Conservation (phyloP, 2,113 vertebrate species). For the Glaucidium brasilianum region DNA sequence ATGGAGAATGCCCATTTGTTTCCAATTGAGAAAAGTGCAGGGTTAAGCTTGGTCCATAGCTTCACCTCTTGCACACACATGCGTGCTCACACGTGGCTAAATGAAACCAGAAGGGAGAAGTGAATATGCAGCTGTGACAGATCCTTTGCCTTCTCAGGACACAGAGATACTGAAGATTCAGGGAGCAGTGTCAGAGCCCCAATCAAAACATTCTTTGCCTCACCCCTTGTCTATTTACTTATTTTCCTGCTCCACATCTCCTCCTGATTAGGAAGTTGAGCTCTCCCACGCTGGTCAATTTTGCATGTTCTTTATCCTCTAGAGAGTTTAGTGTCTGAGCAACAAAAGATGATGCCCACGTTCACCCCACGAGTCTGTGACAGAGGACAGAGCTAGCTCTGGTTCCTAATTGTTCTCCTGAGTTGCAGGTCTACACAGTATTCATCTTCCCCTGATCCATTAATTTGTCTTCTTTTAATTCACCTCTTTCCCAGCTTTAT, state of each 20-base stretch:
- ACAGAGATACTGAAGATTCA: neutral
- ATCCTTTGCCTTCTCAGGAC: neutral
- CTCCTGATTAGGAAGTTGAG: neutral
- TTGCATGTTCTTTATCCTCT: neutral
- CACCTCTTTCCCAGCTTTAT: neutral
- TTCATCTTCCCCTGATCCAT: neutral
- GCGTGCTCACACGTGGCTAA: neutral
- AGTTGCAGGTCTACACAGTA: neutral
- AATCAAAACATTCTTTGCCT: fast-evolving
- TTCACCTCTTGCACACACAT: neutral
- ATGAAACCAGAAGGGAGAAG: neutral
- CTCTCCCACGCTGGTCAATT: fast-evolving
- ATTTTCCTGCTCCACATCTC: neutral
- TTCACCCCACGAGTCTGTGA: neutral
- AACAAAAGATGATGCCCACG: neutral
- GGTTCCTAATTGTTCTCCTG: neutral
- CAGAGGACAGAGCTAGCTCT: neutral
- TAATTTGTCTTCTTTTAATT: neutral
- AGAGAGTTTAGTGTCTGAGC: neutral
- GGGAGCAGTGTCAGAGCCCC: neutral
- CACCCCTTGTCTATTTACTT: neutral
- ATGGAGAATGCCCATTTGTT: neutral
- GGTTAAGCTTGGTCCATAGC: neutral
- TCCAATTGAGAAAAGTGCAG: constrained; percentile 9
- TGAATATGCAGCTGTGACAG: neutral